A percentile compares a stretch with the other conserved stretches of the same genome.
These are phyloP conservation scores for Acipenser oxyrinchus DNA, from an alignment of 2,797 vertebrate species.

Conservation along the genomic window DNA sequence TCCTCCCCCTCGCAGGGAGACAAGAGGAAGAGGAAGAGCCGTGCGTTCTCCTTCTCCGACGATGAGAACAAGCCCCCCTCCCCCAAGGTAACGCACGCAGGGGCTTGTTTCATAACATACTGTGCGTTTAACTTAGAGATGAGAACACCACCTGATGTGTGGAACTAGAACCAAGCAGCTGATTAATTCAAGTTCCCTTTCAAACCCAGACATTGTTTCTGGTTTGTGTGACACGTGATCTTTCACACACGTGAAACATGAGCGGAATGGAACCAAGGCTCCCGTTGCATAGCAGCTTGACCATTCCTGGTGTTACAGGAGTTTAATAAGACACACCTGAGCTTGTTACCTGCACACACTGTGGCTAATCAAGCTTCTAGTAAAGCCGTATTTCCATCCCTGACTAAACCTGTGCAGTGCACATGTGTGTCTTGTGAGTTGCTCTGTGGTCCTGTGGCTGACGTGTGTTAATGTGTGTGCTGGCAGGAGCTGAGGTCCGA, in stretches of 20 bases:
- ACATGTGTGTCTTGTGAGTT: neutral
- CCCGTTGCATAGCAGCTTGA: too few species aligned
- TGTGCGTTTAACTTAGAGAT: conserved; percentile 6
- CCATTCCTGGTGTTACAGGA: too few species aligned
- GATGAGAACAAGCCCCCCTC: conserved; percentile 88
- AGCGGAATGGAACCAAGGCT: too few species aligned
- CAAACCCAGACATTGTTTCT: neutral
- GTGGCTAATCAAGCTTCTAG: too few species aligned
- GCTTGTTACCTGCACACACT: too few species aligned
- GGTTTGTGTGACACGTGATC: neutral
- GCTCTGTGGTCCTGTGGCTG: conserved; percentile 11
- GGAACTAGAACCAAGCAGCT: too few species aligned
- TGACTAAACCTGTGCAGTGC: neutral
- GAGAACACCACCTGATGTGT: neutral
- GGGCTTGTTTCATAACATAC: neutral
- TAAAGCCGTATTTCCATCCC: too few species aligned
- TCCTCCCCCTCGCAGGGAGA: conserved; percentile 58
- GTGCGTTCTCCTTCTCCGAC: conserved; percentile 80
- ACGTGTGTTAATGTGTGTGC: conserved; percentile 20
- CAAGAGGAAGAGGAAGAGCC: conserved; percentile 54
- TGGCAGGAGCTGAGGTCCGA: conserved; percentile 65
- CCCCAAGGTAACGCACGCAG: conserved; percentile 71
- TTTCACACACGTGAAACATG: neutral
- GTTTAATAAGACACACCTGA: too few species aligned
- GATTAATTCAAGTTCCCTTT: neutral